These are phyloP conservation scores for Tubulanus polymorphus DNA, from an alignment of 2,888 invertebrate species.

Conservation along the genomic window DNA sequence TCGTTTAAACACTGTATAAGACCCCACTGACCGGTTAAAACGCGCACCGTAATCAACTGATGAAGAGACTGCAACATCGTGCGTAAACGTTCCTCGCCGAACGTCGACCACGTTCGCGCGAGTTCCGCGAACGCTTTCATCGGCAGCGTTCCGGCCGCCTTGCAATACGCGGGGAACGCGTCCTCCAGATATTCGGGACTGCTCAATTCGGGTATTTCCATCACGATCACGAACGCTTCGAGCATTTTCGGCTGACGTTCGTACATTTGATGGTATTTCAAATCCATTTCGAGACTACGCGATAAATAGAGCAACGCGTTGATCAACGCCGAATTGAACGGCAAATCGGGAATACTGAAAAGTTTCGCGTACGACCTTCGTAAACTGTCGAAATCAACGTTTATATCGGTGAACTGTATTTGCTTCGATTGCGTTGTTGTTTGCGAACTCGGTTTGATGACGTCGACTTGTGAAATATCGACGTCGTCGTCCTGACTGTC, in stretches of 20 bases:
- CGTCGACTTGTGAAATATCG: neutral
- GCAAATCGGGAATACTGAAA: conserved; percentile 51
- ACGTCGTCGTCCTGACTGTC: neutral
- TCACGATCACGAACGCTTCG: conserved; percentile 68
- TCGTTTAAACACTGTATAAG: conserved; percentile 71
- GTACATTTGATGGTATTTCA: conserved; percentile 58
- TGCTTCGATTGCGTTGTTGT: too few species aligned
- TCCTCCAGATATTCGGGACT: conserved; percentile 74
- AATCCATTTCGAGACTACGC: conserved; percentile 68
- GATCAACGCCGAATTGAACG: conserved; percentile 66
- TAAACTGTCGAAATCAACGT: conserved; percentile 60
- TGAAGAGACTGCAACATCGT: conserved; percentile 60
- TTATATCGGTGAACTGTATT: neutral
- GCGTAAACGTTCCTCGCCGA: conserved; percentile 26
- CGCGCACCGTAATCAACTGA: conserved; percentile 80
- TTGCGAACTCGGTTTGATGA: too few species aligned
- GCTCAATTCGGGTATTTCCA: conserved; percentile 67
- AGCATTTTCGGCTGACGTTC: conserved; percentile 56
- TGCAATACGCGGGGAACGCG: conserved; percentile 68
- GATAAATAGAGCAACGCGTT: conserved; percentile 71
- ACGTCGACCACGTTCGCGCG: conserved; percentile 73
- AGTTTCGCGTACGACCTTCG: conserved; percentile 65
- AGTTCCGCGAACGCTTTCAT: conserved; percentile 73
- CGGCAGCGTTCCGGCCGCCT: conserved; percentile 71
- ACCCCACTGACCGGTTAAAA: conserved; percentile 67